phyloP scores from a whole-genome alignment of 2,888 invertebrate species.

The Entomobrya multifasciata region DNA sequence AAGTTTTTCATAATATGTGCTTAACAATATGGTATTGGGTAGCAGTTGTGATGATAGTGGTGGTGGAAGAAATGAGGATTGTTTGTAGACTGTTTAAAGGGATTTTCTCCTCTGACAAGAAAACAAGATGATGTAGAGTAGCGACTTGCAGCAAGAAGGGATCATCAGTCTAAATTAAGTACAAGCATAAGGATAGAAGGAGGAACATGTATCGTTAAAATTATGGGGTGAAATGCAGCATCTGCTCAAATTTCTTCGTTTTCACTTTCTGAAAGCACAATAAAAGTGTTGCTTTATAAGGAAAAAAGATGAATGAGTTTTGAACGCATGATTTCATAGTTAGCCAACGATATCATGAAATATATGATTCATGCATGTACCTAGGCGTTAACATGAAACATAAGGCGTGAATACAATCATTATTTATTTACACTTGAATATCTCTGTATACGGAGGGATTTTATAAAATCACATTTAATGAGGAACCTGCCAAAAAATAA shows the following conservation, averaged over 20 bases:
- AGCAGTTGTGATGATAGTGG: neutral
- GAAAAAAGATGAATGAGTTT: neutral
- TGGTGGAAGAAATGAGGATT: neutral
- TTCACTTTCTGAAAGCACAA: constrained; percentile 26
- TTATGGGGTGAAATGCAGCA: constrained; percentile 35
- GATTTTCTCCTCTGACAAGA: constrained; percentile 50
- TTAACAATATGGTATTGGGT: constrained; percentile 15
- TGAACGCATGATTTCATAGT: constrained; percentile 23
- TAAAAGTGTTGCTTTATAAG: constrained; percentile 1
- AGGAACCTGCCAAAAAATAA: constrained; percentile 41
- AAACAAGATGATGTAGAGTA: neutral
- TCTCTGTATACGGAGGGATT: constrained; percentile 39
- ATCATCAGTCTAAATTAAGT: neutral
- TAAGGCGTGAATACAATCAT: neutral
- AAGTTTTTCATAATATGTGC: constrained; percentile 23
- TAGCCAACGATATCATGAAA: neutral
- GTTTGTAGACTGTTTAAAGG: neutral
- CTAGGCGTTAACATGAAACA: neutral
- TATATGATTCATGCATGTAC: neutral
- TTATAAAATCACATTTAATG: constrained; percentile 56
- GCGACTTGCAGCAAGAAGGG: constrained; percentile 12
- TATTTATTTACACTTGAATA: neutral
- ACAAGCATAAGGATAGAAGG: neutral
- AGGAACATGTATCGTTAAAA: constrained; percentile 4
- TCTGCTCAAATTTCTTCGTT: constrained; percentile 34